These are phyloP conservation scores for Tetramorium alpestre DNA, from an alignment of 1,140 invertebrate genomes.

Conservation along the genomic window DNA sequence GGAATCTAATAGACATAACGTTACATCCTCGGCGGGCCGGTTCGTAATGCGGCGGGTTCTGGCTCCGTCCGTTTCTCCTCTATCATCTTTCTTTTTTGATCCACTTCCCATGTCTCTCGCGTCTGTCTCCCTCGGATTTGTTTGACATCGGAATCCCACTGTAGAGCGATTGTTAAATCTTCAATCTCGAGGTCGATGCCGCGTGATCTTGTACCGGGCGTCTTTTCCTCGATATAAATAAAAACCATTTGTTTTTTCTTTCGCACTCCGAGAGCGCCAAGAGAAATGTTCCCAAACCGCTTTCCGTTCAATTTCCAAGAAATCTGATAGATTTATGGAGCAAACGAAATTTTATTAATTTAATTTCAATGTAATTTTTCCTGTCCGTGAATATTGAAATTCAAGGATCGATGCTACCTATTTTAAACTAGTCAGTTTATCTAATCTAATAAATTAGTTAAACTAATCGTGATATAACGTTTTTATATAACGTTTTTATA, in stretches of 20 bases:
- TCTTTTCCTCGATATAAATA: slow-evolving; percentile 28
- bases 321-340: not conserved
- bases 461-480: not conserved
- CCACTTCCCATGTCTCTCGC: slow-evolving; percentile 16
- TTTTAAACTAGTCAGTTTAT: not conserved
- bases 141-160: slow-evolving; percentile 5
- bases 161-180: slow-evolving; percentile 39
- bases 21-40: slow-evolving; percentile 54
- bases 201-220: not conserved
- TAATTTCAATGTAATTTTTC: not conserved
- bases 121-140: not conserved
- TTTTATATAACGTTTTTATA: no score
- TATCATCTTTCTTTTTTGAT: slow-evolving; percentile 8
- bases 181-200: slow-evolving; percentile 39
- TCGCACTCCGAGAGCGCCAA: not conserved
- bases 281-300: not conserved
- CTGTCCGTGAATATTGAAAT: not conserved
- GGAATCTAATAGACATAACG: slow-evolving; percentile 65
- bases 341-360: not conserved
- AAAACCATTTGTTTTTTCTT: slow-evolving; percentile 8
- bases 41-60: slow-evolving; percentile 25
- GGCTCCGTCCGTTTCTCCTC: not conserved
- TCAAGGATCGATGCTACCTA: not conserved
- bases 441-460: no score
- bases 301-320: not conserved